Percentiles rank a stretch among this genome's conserved stretches.
phyloP scores from a whole-genome alignment of 2,797 vertebrate genomes.

The Amphiprion clarkii region DNA sequence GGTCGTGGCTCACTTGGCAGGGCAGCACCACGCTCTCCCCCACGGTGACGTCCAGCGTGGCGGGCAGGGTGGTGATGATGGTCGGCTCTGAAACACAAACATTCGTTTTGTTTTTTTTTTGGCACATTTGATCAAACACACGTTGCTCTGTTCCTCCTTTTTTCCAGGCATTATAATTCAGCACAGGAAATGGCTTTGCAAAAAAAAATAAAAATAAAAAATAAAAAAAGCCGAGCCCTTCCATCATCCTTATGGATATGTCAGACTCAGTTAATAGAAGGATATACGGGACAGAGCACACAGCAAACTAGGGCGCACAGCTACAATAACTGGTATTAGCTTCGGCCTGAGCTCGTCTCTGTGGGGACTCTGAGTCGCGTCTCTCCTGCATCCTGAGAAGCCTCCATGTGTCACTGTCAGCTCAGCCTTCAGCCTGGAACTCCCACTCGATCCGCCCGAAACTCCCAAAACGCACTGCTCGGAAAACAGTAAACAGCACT shows the following conservation, averaged over 20 bases:
- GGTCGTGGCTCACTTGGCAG: constrained; percentile 96
- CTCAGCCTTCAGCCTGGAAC: constrained; percentile 61
- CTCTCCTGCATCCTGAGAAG: constrained; percentile 60
- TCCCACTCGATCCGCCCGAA: constrained; percentile 15
- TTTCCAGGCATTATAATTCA: constrained; percentile 57
- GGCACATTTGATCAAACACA: constrained; percentile 45
- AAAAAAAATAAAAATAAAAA: neutral
- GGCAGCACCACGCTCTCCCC: constrained; percentile 97
- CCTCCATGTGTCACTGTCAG: constrained; percentile 72
- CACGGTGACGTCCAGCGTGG: constrained; percentile 94
- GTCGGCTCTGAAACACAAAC: constrained; percentile 90
- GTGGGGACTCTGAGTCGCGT: constrained; percentile 51
- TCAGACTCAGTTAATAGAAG: constrained; percentile 76
- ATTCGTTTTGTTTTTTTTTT: constrained; percentile 15
- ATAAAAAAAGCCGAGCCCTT: constrained; percentile 59
- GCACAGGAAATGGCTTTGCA: constrained; percentile 46
- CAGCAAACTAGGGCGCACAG: constrained; percentile 59
- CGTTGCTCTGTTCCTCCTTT: neutral
- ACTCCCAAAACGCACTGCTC: constrained; percentile 61
- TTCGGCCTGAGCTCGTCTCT: constrained; percentile 60
- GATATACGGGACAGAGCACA: constrained; percentile 66
- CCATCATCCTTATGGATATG: constrained; percentile 78
- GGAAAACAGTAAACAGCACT: constrained; percentile 66
- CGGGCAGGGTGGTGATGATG: constrained; percentile 90
- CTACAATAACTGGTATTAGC: constrained; percentile 77